Base-by-base conservation (phyloP, 1,140 invertebrate genomes). In the Panulirus ornatus region DNA sequence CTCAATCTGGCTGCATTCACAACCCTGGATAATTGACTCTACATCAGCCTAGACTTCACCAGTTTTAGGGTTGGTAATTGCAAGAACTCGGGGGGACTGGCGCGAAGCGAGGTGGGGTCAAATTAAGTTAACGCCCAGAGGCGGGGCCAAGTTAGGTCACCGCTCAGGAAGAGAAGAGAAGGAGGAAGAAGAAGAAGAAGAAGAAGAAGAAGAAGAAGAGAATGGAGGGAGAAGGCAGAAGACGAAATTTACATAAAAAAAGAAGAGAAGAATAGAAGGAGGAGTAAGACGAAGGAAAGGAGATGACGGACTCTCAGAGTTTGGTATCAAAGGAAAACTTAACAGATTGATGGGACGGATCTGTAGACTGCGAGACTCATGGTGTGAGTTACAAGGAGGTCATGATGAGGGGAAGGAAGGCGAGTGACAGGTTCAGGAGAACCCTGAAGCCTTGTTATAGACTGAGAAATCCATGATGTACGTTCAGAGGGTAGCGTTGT, bases 51-150 rank as follows among this genome's bases (percentile, higher is more conserved):
- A 66, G 58, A 66, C 58, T 66, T 66, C 30, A 66, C 58, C 58
- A 66, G 58, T 66, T 66, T 66, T 66, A 66, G 58, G 58, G n/a
- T 30, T 9, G 58, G 58, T 66, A 66, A 66, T 66, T 66, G n/a
- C 58, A 8, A n/a, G 2, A 66, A 66, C 58, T 66, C 58, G 11
- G 27, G 2, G 58, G n/a, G 58, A 66, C 58, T 66, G 58, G 58
- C 8, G 58, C 58, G 58, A 66, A 27, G n/a, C 44, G 44, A 47
- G 14, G 44, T 11, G 44, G 14, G 44, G 44, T 47, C 5, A 47
- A n/a, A n/a, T n/a, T n/a, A n/a, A n/a, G n/a, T n/a, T n/a, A n/a
- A n/a, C n/a, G n/a, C n/a, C n/a, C n/a, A n/a, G n/a, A 66, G 58
- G 6, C 30, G 58, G 9, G 27, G 58, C 30, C 58, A 66, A 66